Percentiles rank a stretch among this genome's conserved stretches.
Conservation (phyloP, 2,888 invertebrate species). For the Rhagonycha lutea region DNA sequence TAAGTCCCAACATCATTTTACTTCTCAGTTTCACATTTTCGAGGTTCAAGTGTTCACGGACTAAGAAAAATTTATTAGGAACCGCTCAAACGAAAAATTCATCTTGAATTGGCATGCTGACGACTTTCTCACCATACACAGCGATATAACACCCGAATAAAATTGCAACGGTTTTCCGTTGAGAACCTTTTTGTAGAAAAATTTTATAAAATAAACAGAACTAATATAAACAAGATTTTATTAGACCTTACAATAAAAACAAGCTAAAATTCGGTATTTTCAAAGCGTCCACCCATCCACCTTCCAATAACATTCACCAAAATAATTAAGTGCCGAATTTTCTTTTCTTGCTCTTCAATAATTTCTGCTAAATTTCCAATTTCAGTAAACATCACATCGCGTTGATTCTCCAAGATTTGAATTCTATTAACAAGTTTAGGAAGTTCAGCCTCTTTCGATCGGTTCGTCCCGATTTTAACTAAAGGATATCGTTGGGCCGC, state of each 20-base stretch:
- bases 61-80: neutral
- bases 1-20: neutral
- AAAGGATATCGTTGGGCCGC: neutral
- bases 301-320: neutral
- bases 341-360: neutral
- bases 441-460: neutral
- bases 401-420: neutral
- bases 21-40: neutral
- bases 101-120: neutral
- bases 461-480: neutral
- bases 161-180: neutral
- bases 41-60: neutral
- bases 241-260: neutral
- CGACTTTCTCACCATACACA: neutral
- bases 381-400: neutral
- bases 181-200: neutral
- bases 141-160: neutral
- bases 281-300: neutral
- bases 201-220: neutral
- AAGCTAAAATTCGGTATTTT: neutral
- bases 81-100: neutral
- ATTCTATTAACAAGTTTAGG: neutral
- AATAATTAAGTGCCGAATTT: neutral
- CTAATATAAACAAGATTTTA: neutral
- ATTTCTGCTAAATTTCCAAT: neutral